Conservation (phyloP, 2,888 invertebrate species). For the Dioctria rufipes region DNA sequence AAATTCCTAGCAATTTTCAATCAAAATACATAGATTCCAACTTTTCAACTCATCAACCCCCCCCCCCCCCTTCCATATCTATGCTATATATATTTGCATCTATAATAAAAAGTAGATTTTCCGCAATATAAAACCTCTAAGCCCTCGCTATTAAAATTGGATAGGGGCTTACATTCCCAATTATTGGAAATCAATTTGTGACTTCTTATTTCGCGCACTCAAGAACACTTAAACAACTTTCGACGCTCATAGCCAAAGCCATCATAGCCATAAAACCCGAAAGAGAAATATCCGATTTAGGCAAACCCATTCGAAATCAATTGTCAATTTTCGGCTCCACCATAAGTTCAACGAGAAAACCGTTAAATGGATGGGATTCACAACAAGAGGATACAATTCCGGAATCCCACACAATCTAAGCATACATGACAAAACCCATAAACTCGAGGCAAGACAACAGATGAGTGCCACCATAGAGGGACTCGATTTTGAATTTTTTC, state of each 20-base stretch:
- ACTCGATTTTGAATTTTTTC: constrained; percentile 45
- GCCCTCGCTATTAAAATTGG: not conserved
- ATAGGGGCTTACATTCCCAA: constrained; percentile 22
- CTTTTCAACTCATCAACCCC: not conserved
- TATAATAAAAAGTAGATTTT: constrained; percentile 15
- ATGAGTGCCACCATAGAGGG: constrained; percentile 26
- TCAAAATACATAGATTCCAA: not conserved
- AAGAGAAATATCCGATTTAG: constrained; percentile 47
- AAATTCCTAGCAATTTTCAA: not conserved
- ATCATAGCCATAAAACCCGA: not conserved
- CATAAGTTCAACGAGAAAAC: constrained; percentile 50
- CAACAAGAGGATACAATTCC: constrained; percentile 51
- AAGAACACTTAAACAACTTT: constrained; percentile 46
- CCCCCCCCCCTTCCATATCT: no score
- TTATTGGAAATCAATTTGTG: constrained; percentile 49
- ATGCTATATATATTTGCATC: no score
- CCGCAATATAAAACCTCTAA: constrained; percentile 22
- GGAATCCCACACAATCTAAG: constrained; percentile 51
- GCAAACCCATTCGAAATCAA: constrained; percentile 52
- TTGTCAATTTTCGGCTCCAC: constrained; percentile 50
- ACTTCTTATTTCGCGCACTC: constrained; percentile 27
- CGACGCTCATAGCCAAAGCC: constrained; percentile 21
- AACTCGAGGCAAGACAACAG: constrained; percentile 46
- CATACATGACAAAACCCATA: constrained; percentile 58
- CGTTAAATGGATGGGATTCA: constrained; percentile 50